Base-by-base conservation (phyloP, 2,888 invertebrate species). In the Tortrix viridana region DNA sequence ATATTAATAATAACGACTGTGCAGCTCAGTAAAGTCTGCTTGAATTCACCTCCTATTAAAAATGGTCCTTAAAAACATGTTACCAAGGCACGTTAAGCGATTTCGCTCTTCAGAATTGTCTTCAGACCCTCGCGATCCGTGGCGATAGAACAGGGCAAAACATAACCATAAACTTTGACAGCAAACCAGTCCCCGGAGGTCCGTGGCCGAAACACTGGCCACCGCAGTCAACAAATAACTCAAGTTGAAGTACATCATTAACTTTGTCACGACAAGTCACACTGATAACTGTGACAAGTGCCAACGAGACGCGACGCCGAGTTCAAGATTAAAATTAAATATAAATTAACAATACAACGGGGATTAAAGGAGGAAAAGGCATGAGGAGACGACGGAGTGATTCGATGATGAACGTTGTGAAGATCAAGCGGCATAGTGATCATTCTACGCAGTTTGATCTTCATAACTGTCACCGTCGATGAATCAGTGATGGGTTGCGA, bases 401-500 rank as follows among this genome's bases (percentile, higher is more conserved):
- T 22, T 62, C 14, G 16, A 57, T 62, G 56, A 52, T 26, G 46
- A 50, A 20, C 37, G 56, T 52, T 41, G 50, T 62, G 62, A 62
- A 1, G 56, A 57, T 62, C 62, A 62, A 41, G 41, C 12, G 14
- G 62, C 62, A 56, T 62, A 62, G 62, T 52, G 56, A 23, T 19
- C 19, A 38, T 26, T 50, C 62, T 62, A 62, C 62, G 62, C 62
- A 62, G 56, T 62, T 62, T 62, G 62, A 62, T 62, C 56, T 57
- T 62, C 62, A 62, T 57, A 41, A 52, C 62, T 57, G 5, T 46
- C 20, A 16, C 38, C 52, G 46, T 57, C 52, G 41, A 47, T 41
- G 37, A 23, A 5, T 0, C 50, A 12, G 23, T 56, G 20, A 41
- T 12, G 14, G 14, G 12, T 41, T 32, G 32, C 12, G 12, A 32